Evolutionary conservation across 2,113 vertebrate genomes (phyloP).

Genomic region (Ondatra zibethicus): DNA sequence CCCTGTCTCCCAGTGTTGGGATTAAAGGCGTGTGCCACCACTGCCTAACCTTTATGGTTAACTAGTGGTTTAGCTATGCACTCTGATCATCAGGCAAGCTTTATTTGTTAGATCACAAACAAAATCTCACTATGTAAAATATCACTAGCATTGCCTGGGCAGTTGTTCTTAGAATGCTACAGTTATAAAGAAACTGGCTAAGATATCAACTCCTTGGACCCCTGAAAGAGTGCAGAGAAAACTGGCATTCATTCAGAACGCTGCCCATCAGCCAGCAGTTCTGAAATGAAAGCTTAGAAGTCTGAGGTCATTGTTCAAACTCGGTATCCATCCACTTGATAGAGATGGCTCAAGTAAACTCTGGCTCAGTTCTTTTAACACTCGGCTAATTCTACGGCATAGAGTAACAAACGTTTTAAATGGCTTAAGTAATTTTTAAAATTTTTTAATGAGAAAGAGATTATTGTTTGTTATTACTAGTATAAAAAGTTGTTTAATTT

Average conservation of each 20-base stretch:
- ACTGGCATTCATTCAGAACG: neutral
- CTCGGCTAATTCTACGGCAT: neutral
- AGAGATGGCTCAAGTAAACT: neutral
- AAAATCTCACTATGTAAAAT: neutral
- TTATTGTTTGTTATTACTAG: neutral
- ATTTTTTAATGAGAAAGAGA: neutral
- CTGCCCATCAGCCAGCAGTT: neutral
- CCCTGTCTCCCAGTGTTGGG: no score
- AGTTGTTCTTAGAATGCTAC: neutral
- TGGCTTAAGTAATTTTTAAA: conserved; percentile 9
- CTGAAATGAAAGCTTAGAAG: neutral
- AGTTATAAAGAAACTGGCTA: neutral
- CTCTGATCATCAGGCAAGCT: no score
- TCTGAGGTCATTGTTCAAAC: neutral
- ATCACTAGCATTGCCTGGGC: neutral
- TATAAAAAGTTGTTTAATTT: neutral
- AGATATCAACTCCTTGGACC: neutral
- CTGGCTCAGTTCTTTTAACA: neutral
- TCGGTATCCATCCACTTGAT: neutral
- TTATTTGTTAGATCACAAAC: no score
- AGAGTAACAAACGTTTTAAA: neutral
- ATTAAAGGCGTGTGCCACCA: no score
- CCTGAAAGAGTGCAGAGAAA: conserved; percentile 1
- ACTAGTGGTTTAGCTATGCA: no score
- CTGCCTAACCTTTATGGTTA: no score